A percentile compares a stretch with the other conserved stretches of the same genome.
Evolutionary conservation across 2,797 vertebrate genomes (phyloP).

Genomic region (Otolemur crassicaudatus): DNA sequence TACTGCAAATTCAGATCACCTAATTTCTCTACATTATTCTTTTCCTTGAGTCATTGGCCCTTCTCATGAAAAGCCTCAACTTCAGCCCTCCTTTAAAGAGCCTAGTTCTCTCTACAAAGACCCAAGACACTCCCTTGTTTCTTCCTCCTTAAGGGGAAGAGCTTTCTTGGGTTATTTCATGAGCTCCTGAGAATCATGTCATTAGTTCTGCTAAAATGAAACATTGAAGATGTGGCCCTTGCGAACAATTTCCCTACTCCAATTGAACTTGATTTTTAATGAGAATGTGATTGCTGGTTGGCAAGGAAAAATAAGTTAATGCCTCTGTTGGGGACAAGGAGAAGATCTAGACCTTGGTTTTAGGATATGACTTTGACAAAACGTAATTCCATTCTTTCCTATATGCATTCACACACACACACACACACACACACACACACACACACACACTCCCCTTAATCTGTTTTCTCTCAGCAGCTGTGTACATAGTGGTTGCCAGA

Average conservation of each 20-base stretch:
- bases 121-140: neutral
- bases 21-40: conserved; percentile 16
- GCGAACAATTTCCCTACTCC: conserved; percentile 74
- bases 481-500: conserved; percentile 76
- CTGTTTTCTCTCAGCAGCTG: conserved; percentile 77
- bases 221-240: conserved; percentile 61
- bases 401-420: neutral
- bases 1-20: neutral
- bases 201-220: conserved; percentile 66
- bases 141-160: conserved; percentile 7
- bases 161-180: conserved; percentile 7
- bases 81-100: neutral
- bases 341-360: conserved; percentile 68
- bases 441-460: neutral
- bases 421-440: neutral
- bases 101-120: neutral
- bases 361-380: conserved; percentile 73
- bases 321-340: conserved; percentile 40
- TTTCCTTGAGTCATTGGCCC: neutral
- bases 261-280: conserved; percentile 62
- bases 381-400: conserved; percentile 60
- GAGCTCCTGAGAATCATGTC: conserved; percentile 75
- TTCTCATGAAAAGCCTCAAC: neutral
- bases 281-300: conserved; percentile 73
- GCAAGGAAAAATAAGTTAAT: conserved; percentile 68